Base-by-base conservation (phyloP, 2,797 vertebrate genomes). In the Avahi laniger region DNA sequence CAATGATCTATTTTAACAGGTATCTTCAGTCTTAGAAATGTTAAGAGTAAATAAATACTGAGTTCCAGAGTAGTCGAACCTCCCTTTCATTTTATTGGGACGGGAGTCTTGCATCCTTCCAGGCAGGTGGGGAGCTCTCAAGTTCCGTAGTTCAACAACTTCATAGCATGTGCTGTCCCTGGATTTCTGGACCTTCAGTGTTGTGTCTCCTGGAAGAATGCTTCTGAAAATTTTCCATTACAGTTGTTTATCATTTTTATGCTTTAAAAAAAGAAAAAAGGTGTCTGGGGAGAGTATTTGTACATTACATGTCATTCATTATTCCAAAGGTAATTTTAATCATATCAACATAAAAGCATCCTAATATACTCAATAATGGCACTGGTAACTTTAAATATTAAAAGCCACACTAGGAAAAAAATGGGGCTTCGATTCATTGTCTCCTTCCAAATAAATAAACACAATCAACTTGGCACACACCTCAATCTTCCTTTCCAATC, bases 341-440 rank as follows among this genome's bases (percentile, higher is more conserved):
- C 11, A 96, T 89, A 96, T 97, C 97, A 97, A 95, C 65, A 97
- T 96, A 97, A 98, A 97, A 97, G 43, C 89, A 90, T 97, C 96
- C 97, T 98, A 98, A 98, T 98, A 98, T 96, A 97, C 75, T 96
- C 84, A 98, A 97, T 97, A 98, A 98, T 95, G 87, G 79, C 91
- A 87, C 97, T 93, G 90, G 81, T 97, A 92, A 97, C 92, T 98
- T 98, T 98, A 98, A 99, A 98, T 98, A 98, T 98, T 98, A 94
- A 94, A 97, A 79, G 76, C 33, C 52, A 50, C 75, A 43, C 52
- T 90, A 93, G 61, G 26, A 14, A 79, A 91, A 73, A 63, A 22
- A 10, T 18, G 33, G 33, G 46, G 24, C 24, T 93, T 80, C 80
- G 61, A 85, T 75, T 92, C 82, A 95, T n/a, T 89, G 43, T 72